Evolutionary conservation across 2,113 vertebrate species (phyloP), one percentile per base, ranked within the genome.

Genomic region (Pyxicephalus adspersus): DNA sequence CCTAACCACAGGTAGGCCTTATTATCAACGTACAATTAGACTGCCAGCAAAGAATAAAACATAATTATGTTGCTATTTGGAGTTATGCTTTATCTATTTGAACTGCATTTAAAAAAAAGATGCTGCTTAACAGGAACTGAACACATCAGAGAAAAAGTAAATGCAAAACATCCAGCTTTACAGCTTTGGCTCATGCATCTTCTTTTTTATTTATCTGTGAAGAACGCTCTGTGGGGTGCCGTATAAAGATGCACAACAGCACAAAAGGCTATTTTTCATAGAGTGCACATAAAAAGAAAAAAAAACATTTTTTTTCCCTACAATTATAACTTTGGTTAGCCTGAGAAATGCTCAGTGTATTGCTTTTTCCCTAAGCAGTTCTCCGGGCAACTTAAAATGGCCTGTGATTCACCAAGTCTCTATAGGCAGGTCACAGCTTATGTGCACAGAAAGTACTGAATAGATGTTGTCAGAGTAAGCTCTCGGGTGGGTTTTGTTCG

Each of bases 391-490:
- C 80, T 65, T 58, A 54, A 75, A 81, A 70, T 74, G 80, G 80
- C 70, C 63, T 22, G 20, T 61, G 70, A 81, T 81, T 81, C 68
- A 81, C 50, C 31, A 9, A 75, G 70, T 81, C 52, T 65, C 45
- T 81, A 75, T 58, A 75, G 80, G 63, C 70, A 75, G 80, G 80
- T 81, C 80, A 75, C 71, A 66, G 80, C 70, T 81, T 81, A 58
- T 81, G 80, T 75, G 80, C 70, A 66, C 70, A 28, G 70, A 64
- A 81, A 71, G 50, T 7, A 19, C 51, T 81, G 80, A 81, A 81
- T 81, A 75, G 80, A 64, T 81, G 80, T 81, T 81, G 80, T 81
- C 80, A 81, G 80, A 75, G 70, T 58, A 52, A 52, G 70, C 70
- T 58, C 70, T 74, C 29, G 38, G 79, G 68, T 58, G 70, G 70